A percentile compares a stretch with the other conserved stretches of the same genome.
phyloP scores from a whole-genome alignment of 2,797 vertebrate genomes.

The Phalanger gymnotis region DNA sequence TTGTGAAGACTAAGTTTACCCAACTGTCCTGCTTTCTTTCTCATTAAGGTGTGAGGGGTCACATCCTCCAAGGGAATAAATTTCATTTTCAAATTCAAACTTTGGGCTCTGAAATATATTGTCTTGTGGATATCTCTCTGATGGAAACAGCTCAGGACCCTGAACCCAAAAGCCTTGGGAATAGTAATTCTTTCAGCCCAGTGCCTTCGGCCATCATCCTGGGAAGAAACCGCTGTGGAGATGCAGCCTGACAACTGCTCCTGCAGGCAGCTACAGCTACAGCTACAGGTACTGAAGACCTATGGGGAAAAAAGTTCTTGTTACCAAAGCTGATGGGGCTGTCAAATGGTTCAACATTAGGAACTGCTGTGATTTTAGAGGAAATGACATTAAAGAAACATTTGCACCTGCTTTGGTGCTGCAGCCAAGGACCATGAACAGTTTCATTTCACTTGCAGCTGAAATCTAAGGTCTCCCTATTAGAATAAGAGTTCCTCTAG shows the following conservation, averaged over 20 bases:
- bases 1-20: constrained; percentile 27
- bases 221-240: neutral
- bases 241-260: neutral
- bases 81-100: neutral
- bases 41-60: neutral
- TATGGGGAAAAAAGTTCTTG: neutral
- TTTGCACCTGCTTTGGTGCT: neutral
- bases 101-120: neutral
- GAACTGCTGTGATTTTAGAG: neutral
- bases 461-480: neutral
- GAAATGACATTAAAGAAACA: neutral
- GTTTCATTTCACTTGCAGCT: neutral
- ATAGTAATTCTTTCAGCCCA: neutral
- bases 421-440: neutral
- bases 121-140: rapidly evolving
- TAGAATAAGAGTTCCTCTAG: neutral
- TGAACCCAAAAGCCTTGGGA: neutral
- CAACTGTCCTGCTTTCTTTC: neutral
- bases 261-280: neutral
- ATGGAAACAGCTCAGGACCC: neutral
- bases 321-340: neutral
- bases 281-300: neutral
- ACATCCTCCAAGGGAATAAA: neutral
- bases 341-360: neutral
- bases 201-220: neutral